phyloP scores from a whole-genome alignment of 2,113 vertebrate genomes.

The Proteles cristata region DNA sequence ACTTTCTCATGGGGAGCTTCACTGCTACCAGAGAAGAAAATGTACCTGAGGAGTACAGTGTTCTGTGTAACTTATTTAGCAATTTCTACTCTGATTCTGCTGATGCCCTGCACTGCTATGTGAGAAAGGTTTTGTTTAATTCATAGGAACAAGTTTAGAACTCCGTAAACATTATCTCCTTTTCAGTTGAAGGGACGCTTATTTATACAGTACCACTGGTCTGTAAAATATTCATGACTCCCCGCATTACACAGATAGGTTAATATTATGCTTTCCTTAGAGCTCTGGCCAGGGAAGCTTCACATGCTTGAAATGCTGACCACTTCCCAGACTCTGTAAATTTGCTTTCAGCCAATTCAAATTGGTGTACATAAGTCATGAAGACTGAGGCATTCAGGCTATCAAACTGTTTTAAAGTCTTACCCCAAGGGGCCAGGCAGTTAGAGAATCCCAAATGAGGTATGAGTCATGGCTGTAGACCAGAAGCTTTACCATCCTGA shows the following conservation, averaged over 20 bases:
- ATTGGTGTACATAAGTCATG: constrained; percentile 8
- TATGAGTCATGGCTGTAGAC: not conserved
- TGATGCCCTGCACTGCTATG: too few species aligned
- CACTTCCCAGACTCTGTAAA: not conserved
- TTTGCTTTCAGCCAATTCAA: not conserved
- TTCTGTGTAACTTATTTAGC: not conserved
- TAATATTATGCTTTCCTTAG: not conserved
- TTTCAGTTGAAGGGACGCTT: not conserved
- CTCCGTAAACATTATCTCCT: not conserved
- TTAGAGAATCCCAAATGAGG: not conserved
- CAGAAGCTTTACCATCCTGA: not conserved
- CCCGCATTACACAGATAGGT: not conserved
- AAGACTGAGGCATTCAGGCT: not conserved
- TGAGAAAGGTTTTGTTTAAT: constrained; percentile 13
- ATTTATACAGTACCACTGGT: not conserved
- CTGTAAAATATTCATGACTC: constrained; percentile 42
- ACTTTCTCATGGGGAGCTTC: not conserved
- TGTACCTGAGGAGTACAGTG: fast-evolving
- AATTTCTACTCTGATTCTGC: not conserved
- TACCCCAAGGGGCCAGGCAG: not conserved
- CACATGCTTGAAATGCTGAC: constrained; percentile 25
- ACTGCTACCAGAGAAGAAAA: not conserved
- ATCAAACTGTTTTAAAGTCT: not conserved
- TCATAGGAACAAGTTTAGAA: not conserved
- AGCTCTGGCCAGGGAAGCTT: not conserved